Base-by-base conservation (phyloP, 2,113 vertebrate species). In the Pygoscelis antarcticus region DNA sequence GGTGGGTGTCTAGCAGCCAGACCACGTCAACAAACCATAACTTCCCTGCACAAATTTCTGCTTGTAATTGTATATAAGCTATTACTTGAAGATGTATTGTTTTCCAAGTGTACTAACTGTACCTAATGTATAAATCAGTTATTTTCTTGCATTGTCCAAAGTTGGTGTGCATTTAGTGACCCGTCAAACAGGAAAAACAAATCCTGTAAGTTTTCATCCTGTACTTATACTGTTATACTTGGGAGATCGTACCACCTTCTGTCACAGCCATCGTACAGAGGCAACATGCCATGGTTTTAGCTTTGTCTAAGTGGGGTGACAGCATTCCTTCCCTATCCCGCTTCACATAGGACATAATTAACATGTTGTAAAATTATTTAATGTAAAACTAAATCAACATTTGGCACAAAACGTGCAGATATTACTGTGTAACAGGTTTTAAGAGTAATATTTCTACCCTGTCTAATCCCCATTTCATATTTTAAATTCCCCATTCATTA, bases 171-270 rank as follows among this genome's bases (percentile, higher is more conserved):
- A 46, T 85, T 74, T 64, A 46, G n/a, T 64, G 42, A 85, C 49
- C 32, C 46, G 49, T 38, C 26, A 46, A 36, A 54, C 13, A 30
- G 10, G 16, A 62, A 36, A 79, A 54, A 9, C 10, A 52, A n/a
- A 46, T 44, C 19, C 9, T 44, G 11, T 44, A 52, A 62, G 15
- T 4, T 66, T 74, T 46, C 10, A 9, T 26, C 6, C 29, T 26
- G 12, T 32, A 8, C 6, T 66, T n/a, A 8, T 0, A 2, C 14
- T 40, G 15, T 18, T 54, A 8, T 10, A 1, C 30, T 16, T 36
- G 8, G 8, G 15, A 36, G 25, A 46, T 58, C n/a, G 27, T 13
- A 11, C 40, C 11, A 6, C 29, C 16, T 74, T 21, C 65, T 30
- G 47, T 13, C 40, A 10, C 11, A 20, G 5, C 8, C 42, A 7